Evolutionary conservation across 2,888 invertebrate species (phyloP).

Genomic region (Augiades crinisus): DNA sequence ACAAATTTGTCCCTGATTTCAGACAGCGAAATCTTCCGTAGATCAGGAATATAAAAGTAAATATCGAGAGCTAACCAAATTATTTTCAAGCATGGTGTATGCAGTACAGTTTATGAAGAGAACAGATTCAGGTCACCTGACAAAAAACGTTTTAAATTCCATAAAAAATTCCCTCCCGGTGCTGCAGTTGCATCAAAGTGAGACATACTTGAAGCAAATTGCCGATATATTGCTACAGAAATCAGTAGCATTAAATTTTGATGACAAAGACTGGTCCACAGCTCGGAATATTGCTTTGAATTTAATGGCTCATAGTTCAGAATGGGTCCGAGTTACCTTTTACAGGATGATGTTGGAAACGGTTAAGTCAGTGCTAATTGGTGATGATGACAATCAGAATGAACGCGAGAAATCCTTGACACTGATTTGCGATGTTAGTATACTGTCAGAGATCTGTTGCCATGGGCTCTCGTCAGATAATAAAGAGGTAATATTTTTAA

Average conservation of each 20-base stretch:
- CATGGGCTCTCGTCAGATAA: constrained; percentile 77
- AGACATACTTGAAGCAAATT: constrained; percentile 71
- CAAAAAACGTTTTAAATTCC: constrained; percentile 57
- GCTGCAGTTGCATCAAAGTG: constrained; percentile 82
- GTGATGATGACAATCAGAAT: constrained; percentile 59
- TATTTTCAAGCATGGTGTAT: constrained; percentile 60
- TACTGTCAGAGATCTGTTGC: constrained; percentile 84
- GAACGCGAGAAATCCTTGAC: constrained; percentile 72
- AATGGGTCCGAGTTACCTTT: constrained; percentile 75
- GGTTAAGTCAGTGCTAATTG: constrained; percentile 78
- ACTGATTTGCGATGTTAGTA: constrained; percentile 79
- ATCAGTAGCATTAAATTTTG: constrained; percentile 53
- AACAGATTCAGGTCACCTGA: constrained; percentile 46
- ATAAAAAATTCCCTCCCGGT: constrained; percentile 79
- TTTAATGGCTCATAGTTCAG: constrained; percentile 80
- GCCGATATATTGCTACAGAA: constrained; percentile 57
- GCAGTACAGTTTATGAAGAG: constrained; percentile 62
- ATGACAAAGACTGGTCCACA: constrained; percentile 56
- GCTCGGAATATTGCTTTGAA: constrained; percentile 68
- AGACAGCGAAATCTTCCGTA: constrained; percentile 54
- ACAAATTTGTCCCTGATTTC: constrained; percentile 33
- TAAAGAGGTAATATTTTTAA: constrained; percentile 49
- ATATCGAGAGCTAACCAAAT: constrained; percentile 57
- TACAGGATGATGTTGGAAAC: constrained; percentile 78
- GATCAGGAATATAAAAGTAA: constrained; percentile 68